Conservation (phyloP, 2,797 vertebrate genomes). For the Trachurus trachurus region DNA sequence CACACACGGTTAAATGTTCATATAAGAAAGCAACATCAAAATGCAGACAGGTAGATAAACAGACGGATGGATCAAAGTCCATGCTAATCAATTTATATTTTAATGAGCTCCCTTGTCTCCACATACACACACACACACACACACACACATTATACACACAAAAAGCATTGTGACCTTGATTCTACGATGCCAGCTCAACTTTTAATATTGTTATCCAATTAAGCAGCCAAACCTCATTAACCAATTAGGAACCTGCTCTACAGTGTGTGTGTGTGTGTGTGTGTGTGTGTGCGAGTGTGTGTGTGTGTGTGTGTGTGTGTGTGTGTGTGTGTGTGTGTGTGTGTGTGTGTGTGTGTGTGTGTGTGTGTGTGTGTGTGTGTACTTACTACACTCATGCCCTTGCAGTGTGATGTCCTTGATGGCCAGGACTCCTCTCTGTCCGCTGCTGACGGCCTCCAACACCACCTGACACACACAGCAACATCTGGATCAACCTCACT, state of each 20-base stretch:
- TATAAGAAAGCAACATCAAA: slow-evolving; percentile 51
- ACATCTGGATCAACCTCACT: neutral
- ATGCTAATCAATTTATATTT: slow-evolving; percentile 80
- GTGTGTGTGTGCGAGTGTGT: slow-evolving; percentile 11
- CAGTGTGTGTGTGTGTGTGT: slow-evolving; percentile 19
- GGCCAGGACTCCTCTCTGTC: slow-evolving; percentile 91
- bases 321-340: slow-evolving; percentile 23
- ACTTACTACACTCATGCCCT: slow-evolving; percentile 97
- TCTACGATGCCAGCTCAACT: slow-evolving; percentile 58
- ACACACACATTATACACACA: slow-evolving; percentile 35
- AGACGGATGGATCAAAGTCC: slow-evolving; percentile 78
- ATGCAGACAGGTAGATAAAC: slow-evolving; percentile 56
- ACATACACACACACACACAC: slow-evolving; percentile 21
- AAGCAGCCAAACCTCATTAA: slow-evolving; percentile 66
- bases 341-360: slow-evolving; percentile 21
- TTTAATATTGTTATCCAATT: slow-evolving; percentile 71
- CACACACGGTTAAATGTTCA: neutral
- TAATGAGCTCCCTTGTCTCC: slow-evolving; percentile 76
- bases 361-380: slow-evolving; percentile 46
- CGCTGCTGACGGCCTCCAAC: slow-evolving; percentile 93
- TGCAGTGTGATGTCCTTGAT: slow-evolving; percentile 94
- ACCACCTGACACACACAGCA: slow-evolving; percentile 84
- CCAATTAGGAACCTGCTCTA: slow-evolving; percentile 57
- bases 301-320: slow-evolving; percentile 46
- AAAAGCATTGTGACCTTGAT: slow-evolving; percentile 70